phyloP scores from a whole-genome alignment of 2,797 vertebrate species.

The Cottoperca gobio region DNA sequence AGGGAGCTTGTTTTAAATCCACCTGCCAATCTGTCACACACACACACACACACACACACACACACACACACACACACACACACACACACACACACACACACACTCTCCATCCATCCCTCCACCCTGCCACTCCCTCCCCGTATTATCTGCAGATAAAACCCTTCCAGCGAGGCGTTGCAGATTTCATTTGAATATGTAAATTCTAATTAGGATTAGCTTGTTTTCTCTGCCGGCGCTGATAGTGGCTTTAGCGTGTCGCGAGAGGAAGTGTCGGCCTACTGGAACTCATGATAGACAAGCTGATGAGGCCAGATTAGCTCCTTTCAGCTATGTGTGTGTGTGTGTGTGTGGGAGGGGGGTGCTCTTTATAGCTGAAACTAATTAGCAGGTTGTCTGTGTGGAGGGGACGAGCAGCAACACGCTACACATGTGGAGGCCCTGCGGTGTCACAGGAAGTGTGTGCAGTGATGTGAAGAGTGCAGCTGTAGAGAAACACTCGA shows the following conservation, averaged over 20 bases:
- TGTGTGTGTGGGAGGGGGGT: slow-evolving; percentile 4
- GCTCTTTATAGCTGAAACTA: slow-evolving; percentile 26
- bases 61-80: not conserved
- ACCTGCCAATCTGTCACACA: slow-evolving; percentile 41
- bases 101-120: not conserved
- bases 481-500: slow-evolving; percentile 38
- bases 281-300: slow-evolving; percentile 29
- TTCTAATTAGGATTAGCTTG: slow-evolving; percentile 69
- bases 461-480: slow-evolving; percentile 26
- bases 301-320: slow-evolving; percentile 51
- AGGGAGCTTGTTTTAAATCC: slow-evolving; percentile 41
- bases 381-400: slow-evolving; percentile 52
- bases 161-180: slow-evolving; percentile 52
- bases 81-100: not conserved
- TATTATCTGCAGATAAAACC: slow-evolving; percentile 54
- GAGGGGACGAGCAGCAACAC: slow-evolving; percentile 9
- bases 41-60: not conserved
- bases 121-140: slow-evolving; percentile 12
- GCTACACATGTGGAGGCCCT: slow-evolving; percentile 31
- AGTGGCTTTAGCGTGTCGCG: slow-evolving; percentile 38
- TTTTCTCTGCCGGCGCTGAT: slow-evolving; percentile 53
- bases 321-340: slow-evolving; percentile 22
- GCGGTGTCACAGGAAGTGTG: slow-evolving; percentile 41
- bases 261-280: slow-evolving; percentile 41
- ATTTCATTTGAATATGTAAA: slow-evolving; percentile 65